phyloP scores from a whole-genome alignment of 2,113 vertebrate species.

The Naja naja region DNA sequence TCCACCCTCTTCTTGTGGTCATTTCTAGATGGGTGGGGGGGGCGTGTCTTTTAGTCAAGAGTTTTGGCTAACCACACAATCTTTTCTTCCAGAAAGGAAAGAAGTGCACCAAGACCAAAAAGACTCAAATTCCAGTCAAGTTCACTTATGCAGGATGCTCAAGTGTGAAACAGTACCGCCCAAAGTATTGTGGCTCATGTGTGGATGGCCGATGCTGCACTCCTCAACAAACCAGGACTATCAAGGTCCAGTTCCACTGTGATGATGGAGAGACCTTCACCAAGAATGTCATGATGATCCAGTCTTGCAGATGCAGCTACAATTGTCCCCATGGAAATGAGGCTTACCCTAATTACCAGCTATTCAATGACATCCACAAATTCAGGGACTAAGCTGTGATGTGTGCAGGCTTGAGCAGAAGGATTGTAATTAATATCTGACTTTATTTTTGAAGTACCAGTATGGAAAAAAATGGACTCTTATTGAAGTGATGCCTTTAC shows the following conservation, averaged over 20 bases:
- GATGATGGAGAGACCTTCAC: conserved; percentile 93
- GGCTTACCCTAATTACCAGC: conserved; percentile 91
- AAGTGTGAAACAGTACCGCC: conserved; percentile 91
- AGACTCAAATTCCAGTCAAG: conserved; percentile 79
- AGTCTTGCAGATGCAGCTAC: conserved; percentile 95
- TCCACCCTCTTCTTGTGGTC: neutral
- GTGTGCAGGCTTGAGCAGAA: conserved; percentile 45
- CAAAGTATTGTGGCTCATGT: conserved; percentile 93
- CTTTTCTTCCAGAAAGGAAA: conserved; percentile 87
- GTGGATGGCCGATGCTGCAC: conserved; percentile 93
- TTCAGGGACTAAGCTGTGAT: conserved; percentile 85
- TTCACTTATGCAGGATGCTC: conserved; percentile 91
- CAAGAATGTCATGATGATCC: conserved; percentile 97
- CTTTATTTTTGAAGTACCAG: conserved; percentile 43
- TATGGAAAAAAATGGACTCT: conserved; percentile 57
- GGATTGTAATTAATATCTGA: neutral
- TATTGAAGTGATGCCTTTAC: conserved; percentile 66
- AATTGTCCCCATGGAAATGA: conserved; percentile 88
- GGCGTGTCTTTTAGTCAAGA: neutral
- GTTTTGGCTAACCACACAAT: neutral
- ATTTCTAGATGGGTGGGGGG: neutral
- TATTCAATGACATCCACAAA: conserved; percentile 98
- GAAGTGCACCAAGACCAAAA: conserved; percentile 92
- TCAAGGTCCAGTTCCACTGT: conserved; percentile 92
- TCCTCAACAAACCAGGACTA: conserved; percentile 90